Conservation (phyloP, 2,888 invertebrate species). For the Heliconius charithonia region DNA sequence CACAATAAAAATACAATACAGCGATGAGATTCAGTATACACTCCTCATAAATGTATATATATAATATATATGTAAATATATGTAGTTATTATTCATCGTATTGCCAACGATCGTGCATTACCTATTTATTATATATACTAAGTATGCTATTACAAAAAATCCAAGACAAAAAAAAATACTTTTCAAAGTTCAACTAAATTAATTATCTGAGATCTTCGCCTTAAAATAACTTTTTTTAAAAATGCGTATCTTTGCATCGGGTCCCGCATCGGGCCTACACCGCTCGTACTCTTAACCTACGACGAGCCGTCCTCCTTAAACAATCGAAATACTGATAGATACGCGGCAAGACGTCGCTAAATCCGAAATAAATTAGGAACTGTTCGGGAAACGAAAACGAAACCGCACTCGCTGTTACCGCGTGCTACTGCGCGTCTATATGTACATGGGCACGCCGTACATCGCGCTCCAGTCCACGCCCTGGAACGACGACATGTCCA, state of each 20-base stretch:
- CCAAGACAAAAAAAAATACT: constrained; percentile 57
- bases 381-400: constrained; percentile 56
- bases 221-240: constrained; percentile 63
- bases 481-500: constrained; percentile 96
- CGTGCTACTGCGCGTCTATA: constrained; percentile 76
- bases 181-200: constrained; percentile 67
- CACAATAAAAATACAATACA: constrained; percentile 53
- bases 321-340: constrained; percentile 53
- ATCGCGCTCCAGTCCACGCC: constrained; percentile 95
- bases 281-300: constrained; percentile 65
- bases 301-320: constrained; percentile 57
- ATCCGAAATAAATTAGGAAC: constrained; percentile 65
- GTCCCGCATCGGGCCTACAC: constrained; percentile 63
- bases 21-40: constrained; percentile 56
- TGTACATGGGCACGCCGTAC: constrained; percentile 97
- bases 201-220: constrained; percentile 81
- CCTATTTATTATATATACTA: constrained; percentile 50
- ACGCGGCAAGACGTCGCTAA: constrained; percentile 62
- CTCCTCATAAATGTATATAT: constrained; percentile 44
- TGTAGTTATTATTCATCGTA: constrained; percentile 52
- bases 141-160: constrained; percentile 51
- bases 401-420: constrained; percentile 46
- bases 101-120: constrained; percentile 79
- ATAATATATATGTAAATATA: constrained; percentile 9
- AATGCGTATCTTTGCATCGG: constrained; percentile 76